A percentile compares a stretch with the other conserved stretches of the same genome.
Evolutionary conservation across 2,113 vertebrate species (phyloP).

Genomic region (Spilogale gracilis): DNA sequence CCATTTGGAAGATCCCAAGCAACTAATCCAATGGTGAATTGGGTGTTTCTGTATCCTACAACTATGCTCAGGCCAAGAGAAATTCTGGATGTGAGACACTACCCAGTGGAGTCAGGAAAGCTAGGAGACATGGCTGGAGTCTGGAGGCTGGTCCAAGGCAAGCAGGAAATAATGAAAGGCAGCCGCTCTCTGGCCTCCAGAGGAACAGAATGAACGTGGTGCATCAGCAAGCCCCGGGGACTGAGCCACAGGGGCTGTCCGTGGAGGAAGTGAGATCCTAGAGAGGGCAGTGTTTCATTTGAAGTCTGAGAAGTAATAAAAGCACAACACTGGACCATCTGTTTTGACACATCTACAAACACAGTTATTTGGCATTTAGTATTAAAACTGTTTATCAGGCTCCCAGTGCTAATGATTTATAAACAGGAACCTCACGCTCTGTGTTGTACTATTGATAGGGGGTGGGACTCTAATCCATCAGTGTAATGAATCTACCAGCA

Average conservation of each 20-base stretch:
- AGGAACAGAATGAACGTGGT: background rate
- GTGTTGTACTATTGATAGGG: background rate
- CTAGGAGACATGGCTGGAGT: background rate
- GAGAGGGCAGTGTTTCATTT: slow-evolving; percentile 66
- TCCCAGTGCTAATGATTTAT: background rate
- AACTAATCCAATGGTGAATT: background rate
- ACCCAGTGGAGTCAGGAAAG: background rate
- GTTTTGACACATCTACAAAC: slow-evolving; percentile 51
- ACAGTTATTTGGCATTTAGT: slow-evolving; percentile 56
- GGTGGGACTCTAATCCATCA: background rate
- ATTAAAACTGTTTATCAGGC: slow-evolving; percentile 56
- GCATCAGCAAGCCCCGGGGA: no score
- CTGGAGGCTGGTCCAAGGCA: background rate
- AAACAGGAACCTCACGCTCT: background rate
- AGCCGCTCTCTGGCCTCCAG: background rate
- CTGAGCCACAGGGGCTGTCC: background rate
- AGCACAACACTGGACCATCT: slow-evolving; percentile 65
- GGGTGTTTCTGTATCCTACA: background rate
- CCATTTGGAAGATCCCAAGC: slow-evolving; percentile 12
- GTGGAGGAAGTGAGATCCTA: slow-evolving; percentile 13
- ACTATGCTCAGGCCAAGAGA: background rate
- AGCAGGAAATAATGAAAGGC: background rate
- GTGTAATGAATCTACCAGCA: background rate
- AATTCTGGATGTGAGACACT: background rate
- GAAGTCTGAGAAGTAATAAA: slow-evolving; percentile 51